Conservation (phyloP, 2,113 vertebrate species). For the Equus przewalskii region DNA sequence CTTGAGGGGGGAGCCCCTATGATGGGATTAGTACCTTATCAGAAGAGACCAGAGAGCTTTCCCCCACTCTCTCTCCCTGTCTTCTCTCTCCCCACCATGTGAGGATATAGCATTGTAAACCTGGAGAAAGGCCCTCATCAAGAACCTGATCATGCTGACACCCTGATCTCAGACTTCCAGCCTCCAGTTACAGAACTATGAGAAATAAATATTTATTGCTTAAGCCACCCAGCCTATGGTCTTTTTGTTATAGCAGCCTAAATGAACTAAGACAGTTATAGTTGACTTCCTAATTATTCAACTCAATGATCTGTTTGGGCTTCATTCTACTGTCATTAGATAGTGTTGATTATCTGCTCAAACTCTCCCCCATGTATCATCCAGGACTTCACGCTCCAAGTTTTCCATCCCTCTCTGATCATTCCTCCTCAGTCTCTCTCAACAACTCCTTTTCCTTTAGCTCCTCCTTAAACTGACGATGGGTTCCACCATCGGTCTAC, state of each 20-base stretch:
- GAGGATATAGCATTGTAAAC: neutral
- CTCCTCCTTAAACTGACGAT: neutral
- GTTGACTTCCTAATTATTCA: neutral
- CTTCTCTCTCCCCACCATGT: neutral
- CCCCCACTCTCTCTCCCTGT: neutral
- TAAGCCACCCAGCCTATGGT: too few relatives aligned
- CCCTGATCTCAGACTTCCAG: neutral
- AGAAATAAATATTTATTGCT: neutral
- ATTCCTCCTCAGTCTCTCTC: neutral
- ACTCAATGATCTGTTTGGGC: neutral
- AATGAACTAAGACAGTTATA: neutral
- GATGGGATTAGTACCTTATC: neutral
- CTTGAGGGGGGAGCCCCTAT: neutral
- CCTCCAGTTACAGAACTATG: too few relatives aligned
- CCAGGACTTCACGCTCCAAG: neutral
- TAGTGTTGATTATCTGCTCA: neutral
- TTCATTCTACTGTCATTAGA: neutral
- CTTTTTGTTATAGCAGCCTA: neutral
- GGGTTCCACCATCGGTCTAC: neutral
- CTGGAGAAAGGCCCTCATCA: neutral
- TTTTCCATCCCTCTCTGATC: neutral
- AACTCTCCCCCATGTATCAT: neutral
- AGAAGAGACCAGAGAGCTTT: neutral
- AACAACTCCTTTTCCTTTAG: neutral
- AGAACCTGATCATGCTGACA: neutral